Base-by-base conservation (phyloP, 2,797 vertebrate genomes). In the Sebastiscus albofasciatus region DNA sequence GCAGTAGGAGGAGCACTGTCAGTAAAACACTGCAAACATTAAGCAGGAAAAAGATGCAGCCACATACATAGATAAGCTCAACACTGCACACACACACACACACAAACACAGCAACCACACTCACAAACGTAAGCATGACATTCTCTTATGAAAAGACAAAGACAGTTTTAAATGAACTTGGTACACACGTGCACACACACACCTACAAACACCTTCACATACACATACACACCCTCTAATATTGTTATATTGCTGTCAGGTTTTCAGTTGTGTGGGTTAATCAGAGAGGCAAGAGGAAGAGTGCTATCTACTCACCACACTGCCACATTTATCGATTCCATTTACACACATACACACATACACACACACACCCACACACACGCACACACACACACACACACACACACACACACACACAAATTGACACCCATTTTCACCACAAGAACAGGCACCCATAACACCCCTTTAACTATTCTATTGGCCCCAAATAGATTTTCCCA, bases 401-500 rank as follows among this genome's bases (percentile, higher is more conserved):
- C 72, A 61, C 67, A 72, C 70, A 90, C 90, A 80, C 90, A 82
- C 76, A 87, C 92, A 93, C 89, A 91, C 85, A 83, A 84, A 90
- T 80, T 90, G 92, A 94, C 92, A 93, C 83, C 91, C 92, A 93
- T 92, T 92, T 93, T 92, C 90, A 93, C 89, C 92, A 90, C 84
- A 84, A 89, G 89, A 93, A 95, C 92, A 93, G 91, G 87, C 87
- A 76, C 92, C 90, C 96, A 97, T 97, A 97, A 96, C 97, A 97
- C 96, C 97, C 96, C 97, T 96, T 95, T 98, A 97, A 97, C 96
- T 97, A 97, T 97, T 97, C 97, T 97, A 99, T 96, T 96, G 97
- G 98, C 96, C 96, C 94, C 95, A 97, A 98, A 99, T 98, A 97
- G 97, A 98, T 98, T 98, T 95, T 98, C 97, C 96, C 96, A 97